Conservation (phyloP, 92 coral and sea anemone species). For the Micromussa lordhowensis region DNA sequence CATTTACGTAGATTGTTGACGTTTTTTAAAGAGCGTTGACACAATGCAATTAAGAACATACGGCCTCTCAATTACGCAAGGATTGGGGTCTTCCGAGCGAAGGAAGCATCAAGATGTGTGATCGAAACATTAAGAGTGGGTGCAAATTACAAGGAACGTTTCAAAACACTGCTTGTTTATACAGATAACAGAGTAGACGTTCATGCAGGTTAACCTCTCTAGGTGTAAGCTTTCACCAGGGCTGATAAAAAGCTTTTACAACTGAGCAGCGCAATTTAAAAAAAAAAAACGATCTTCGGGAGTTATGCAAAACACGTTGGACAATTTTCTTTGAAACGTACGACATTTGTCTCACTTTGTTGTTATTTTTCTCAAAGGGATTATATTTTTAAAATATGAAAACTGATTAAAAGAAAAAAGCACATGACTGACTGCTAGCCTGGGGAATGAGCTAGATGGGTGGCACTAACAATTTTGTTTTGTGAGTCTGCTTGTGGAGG, state of each 20-base stretch:
- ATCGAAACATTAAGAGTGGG: slow-evolving; percentile 68
- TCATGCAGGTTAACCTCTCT: slow-evolving; percentile 37
- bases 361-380: not conserved
- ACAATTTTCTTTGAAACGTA: not conserved
- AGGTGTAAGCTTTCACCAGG: slow-evolving; percentile 4
- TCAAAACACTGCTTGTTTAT: slow-evolving; percentile 86
- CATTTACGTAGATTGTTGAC: slow-evolving; percentile 98
- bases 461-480: slow-evolving; percentile 74
- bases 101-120: slow-evolving; percentile 49
- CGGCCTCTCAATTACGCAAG: slow-evolving; percentile 94
- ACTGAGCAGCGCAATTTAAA: slow-evolving; percentile 11
- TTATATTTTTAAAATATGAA: not conserved
- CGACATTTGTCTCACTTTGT: slow-evolving; percentile 26
- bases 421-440: slow-evolving; percentile 71
- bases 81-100: slow-evolving; percentile 55
- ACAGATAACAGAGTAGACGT: slow-evolving; percentile 28
- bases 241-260: slow-evolving; percentile 9
- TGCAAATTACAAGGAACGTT: slow-evolving; percentile 79
- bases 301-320: slow-evolving; percentile 1
- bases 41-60: slow-evolving; percentile 95
- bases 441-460: slow-evolving; percentile 76
- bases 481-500: slow-evolving; percentile 77
- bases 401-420: slow-evolving; percentile 22
- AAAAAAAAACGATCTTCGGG: not conserved
- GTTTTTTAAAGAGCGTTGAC: slow-evolving; percentile 96